Conservation (phyloP, 2,797 vertebrate species). For the Rallus crepitans region DNA sequence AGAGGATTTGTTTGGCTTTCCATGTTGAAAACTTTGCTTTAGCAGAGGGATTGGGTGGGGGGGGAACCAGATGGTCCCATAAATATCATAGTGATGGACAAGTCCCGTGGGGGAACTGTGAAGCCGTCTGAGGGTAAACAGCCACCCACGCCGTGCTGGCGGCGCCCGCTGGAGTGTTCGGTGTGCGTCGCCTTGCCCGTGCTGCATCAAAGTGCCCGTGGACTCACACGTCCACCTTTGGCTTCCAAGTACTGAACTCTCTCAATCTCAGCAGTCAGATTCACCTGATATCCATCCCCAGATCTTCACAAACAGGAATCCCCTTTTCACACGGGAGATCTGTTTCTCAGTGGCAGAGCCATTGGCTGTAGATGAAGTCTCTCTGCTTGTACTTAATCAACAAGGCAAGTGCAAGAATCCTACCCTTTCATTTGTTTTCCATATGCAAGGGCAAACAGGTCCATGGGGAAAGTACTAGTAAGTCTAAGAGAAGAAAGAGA, state of each 20-base stretch:
- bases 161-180: fast-evolving
- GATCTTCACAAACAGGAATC: not conserved
- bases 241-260: not conserved
- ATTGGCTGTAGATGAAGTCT: not conserved
- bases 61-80: not conserved
- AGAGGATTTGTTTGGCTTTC: constrained; percentile 28
- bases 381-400: not conserved
- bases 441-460: not conserved
- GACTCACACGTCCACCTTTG: not conserved
- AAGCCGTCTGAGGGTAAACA: not conserved
- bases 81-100: not conserved
- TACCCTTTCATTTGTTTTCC: not conserved
- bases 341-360: not conserved
- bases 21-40: not conserved
- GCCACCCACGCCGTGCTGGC: not conserved
- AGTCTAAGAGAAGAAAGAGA: not conserved
- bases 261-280: not conserved
- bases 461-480: not conserved
- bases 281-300: fast-evolving
- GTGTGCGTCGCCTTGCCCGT: not conserved
- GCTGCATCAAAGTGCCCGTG: not conserved
- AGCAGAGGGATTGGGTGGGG: not conserved
- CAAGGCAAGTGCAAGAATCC: fast-evolving
- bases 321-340: not conserved
- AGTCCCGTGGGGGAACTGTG: not conserved